Evolutionary conservation across 2,113 vertebrate genomes (phyloP).

Genomic region (Ctenodactylus gundi): DNA sequence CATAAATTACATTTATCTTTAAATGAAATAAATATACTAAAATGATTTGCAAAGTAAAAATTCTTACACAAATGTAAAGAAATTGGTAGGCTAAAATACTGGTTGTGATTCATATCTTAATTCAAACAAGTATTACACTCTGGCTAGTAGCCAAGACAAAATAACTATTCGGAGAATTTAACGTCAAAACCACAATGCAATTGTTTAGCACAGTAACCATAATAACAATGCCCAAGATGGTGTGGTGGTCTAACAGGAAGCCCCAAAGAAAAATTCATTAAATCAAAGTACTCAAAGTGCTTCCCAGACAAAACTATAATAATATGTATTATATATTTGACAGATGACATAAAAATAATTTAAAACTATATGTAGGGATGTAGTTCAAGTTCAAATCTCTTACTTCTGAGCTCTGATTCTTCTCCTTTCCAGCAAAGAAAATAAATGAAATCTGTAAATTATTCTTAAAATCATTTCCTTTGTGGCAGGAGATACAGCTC

Average conservation of each 20-base stretch:
- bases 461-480: slow-evolving; percentile 1
- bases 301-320: neutral
- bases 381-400: neutral
- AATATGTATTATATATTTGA: neutral
- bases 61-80: neutral
- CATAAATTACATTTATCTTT: neutral
- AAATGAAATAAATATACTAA: slow-evolving; percentile 3
- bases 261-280: neutral
- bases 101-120: neutral
- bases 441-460: neutral
- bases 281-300: neutral
- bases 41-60: slow-evolving; percentile 16
- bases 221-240: neutral
- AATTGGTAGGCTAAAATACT: neutral
- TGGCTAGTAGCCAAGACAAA: neutral
- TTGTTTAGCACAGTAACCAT: neutral
- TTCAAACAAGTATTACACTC: neutral
- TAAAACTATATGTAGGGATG: neutral
- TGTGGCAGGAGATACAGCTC: neutral
- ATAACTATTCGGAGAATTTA: neutral
- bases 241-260: neutral
- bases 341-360: neutral
- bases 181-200: neutral
- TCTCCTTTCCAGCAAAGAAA: neutral
- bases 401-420: neutral